Conservation (phyloP, 2,888 invertebrate genomes). For the Napeogenes inachia region DNA sequence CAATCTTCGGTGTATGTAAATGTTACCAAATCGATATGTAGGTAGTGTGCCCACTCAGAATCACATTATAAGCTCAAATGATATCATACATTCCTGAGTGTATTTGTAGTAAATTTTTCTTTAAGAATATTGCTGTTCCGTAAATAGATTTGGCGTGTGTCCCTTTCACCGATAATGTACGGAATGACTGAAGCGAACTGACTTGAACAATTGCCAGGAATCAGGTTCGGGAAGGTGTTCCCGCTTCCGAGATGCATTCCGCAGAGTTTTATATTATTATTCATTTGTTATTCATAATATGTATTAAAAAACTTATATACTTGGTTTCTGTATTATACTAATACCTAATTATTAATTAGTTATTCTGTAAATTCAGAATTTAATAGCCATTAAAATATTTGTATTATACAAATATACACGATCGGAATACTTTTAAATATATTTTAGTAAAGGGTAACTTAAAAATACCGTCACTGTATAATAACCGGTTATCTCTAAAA, state of each 20-base stretch:
- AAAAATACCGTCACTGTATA: no score
- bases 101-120: conserved; percentile 22
- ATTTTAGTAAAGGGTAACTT: no score
- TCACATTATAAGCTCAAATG: not conserved
- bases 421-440: no score
- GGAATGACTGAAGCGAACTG: conserved; percentile 38
- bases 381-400: no score
- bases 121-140: conserved; percentile 28
- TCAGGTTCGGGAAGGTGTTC: conserved; percentile 47
- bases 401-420: no score
- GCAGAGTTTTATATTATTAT: conserved; percentile 24
- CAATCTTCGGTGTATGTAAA: conserved; percentile 9
- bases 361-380: no score
- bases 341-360: no score
- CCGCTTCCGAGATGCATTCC: conserved; percentile 67
- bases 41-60: not conserved
- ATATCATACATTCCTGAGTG: conserved; percentile 7
- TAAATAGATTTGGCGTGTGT: conserved; percentile 43
- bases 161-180: conserved; percentile 42
- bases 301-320: no score
- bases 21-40: conserved; percentile 12
- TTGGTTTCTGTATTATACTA: no score
- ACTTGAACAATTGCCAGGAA: conserved; percentile 56
- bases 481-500: no score
- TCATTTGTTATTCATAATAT: no score